Base-by-base conservation (phyloP, 2,797 vertebrate genomes). In the Sarcoramphus papa region DNA sequence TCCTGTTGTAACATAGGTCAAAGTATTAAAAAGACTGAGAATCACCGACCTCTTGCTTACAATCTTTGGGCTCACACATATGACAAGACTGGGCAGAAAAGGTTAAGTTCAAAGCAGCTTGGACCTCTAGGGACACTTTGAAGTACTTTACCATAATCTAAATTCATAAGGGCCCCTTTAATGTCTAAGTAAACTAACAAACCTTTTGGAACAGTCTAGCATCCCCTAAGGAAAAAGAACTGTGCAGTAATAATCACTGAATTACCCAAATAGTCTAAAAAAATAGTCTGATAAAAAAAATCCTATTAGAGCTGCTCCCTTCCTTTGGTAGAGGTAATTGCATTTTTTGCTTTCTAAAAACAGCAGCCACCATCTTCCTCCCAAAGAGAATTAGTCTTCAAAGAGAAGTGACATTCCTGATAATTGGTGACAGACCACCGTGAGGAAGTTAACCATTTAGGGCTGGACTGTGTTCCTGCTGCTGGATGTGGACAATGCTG, bases 121-220 rank as follows among this genome's bases (percentile, higher is more conserved):
- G 65, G 87, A 95, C 90, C 90, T 96, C 93, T 95, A 93, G 91
- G 85, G 94, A 96, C 80, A 94, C 94, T 97, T 90, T 95, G 94
- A 97, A 96, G 82, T 94, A 92, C 94, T 95, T 97, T 60, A 94
- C 76, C 88, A 93, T 92, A 95, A 95, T 94, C 43, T 4, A 88
- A 96, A 96, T 95, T 93, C 85, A 45, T 95, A 96, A 95, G 93
- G 90, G 95, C 76, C 50, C 54, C 85, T 94, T 94, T 96, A 96
- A 96, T 90, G 91, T 92, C 93, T 92, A 93, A 96, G 92, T 96
- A 97, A 93, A 97, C 95, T 95, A 96, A 96, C 88, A 96, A 95
- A 92, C 0, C 82, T 94, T 93, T 92, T 90, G 85, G 95, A 96
- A 90, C 83, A 73, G 88, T 67, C 65, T 69, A 62, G 73, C 54